Percentiles rank a stretch among this genome's conserved stretches.
Evolutionary conservation across 2,113 vertebrate species (phyloP).

Genomic region (Indri indri): DNA sequence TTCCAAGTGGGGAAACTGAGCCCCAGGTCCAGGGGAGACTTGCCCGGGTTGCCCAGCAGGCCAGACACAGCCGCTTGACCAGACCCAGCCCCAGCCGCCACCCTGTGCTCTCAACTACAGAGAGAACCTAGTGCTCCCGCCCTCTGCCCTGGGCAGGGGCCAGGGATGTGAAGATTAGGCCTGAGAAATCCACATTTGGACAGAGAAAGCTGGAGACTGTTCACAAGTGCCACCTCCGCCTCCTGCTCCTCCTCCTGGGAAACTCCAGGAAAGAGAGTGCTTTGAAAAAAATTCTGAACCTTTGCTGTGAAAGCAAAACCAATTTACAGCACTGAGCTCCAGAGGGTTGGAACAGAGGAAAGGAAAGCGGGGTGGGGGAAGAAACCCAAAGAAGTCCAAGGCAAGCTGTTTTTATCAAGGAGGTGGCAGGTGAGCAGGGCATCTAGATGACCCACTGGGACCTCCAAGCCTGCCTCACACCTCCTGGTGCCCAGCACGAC

Average conservation of each 20-base stretch:
- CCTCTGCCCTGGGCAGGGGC: background rate
- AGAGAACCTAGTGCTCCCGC: background rate
- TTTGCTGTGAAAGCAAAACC: conserved; percentile 75
- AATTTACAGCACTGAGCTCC: conserved; percentile 73
- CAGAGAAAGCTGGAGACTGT: background rate
- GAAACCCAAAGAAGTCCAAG: background rate
- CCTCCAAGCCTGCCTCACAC: background rate
- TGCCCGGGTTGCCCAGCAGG: background rate
- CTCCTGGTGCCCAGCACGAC: background rate
- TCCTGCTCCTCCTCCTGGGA: conserved; percentile 48
- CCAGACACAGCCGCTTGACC: background rate
- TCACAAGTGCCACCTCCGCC: background rate
- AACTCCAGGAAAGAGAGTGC: conserved; percentile 58
- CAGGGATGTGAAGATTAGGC: background rate
- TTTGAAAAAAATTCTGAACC: background rate
- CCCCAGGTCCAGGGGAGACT: background rate
- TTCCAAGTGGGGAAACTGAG: background rate
- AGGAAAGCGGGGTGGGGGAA: background rate
- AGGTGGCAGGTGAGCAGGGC: background rate
- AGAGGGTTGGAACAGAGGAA: conserved; percentile 72
- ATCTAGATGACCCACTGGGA: background rate
- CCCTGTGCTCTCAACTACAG: background rate
- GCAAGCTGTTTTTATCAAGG: background rate
- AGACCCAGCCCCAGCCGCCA: background rate
- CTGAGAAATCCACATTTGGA: background rate